Conservation (phyloP, 1,140 invertebrate genomes). For the Potamilus streckersoni region DNA sequence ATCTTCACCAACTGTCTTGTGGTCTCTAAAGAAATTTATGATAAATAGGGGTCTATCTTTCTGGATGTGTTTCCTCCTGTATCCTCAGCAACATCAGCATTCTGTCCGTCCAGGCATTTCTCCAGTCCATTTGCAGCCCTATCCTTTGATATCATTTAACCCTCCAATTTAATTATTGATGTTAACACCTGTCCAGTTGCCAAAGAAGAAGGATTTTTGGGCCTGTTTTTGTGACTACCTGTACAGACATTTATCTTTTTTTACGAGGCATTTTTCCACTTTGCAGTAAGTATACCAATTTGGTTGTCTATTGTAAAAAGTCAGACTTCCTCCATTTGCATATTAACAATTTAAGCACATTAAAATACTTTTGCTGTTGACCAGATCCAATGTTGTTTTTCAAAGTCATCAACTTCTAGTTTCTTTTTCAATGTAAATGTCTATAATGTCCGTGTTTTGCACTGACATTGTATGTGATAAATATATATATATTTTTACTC, state of each 20-base stretch:
- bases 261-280: no score
- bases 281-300: background rate
- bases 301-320: background rate
- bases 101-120: slow-evolving; percentile 2
- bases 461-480: no score
- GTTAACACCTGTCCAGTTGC: background rate
- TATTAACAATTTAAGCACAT: background rate
- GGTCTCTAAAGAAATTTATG: slow-evolving; percentile 1
- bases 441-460: no score
- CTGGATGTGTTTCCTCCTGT: background rate
- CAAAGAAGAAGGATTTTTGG: no score
- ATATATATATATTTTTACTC: no score
- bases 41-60: slow-evolving; percentile 6
- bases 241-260: no score
- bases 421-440: background rate
- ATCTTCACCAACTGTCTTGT: background rate
- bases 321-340: slow-evolving; percentile 3
- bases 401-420: background rate
- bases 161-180: slow-evolving; percentile 4
- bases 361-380: background rate
- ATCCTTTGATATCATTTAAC: background rate
- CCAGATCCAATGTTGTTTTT: background rate
- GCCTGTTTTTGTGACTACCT: no score
- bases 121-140: background rate
- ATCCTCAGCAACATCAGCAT: background rate